Conservation (phyloP, 2,888 invertebrate species). For the Synanthedon tipuliformis region DNA sequence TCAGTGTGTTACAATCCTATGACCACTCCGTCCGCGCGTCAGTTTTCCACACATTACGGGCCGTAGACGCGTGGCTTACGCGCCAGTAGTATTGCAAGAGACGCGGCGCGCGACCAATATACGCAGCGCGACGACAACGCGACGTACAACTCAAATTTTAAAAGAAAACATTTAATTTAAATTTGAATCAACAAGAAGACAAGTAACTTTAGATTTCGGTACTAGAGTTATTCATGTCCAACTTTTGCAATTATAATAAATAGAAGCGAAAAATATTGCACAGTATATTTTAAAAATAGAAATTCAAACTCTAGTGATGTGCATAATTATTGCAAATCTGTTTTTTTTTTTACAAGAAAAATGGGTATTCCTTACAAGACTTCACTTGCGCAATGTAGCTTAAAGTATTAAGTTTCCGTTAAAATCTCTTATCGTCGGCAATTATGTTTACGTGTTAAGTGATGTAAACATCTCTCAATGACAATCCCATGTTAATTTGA, state of each 20-base stretch:
- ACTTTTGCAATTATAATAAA: too few species aligned
- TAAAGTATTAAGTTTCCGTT: slow-evolving; percentile 35
- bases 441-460: slow-evolving; percentile 41
- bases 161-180: background rate
- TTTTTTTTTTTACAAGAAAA: too few species aligned
- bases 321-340: too few species aligned
- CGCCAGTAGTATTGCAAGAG: slow-evolving; percentile 45
- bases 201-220: too few species aligned
- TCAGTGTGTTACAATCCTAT: slow-evolving; percentile 17
- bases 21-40: slow-evolving; percentile 27
- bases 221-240: too few species aligned
- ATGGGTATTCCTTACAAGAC: too few species aligned
- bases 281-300: too few species aligned
- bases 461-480: slow-evolving; percentile 37
- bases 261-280: too few species aligned
- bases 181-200: too few species aligned
- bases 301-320: too few species aligned
- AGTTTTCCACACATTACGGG: slow-evolving; percentile 54
- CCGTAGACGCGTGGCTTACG: slow-evolving; percentile 35
- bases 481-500: slow-evolving; percentile 55
- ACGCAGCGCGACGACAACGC: background rate
- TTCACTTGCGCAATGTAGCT: too few species aligned
- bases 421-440: slow-evolving; percentile 37
- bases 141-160: background rate
- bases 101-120: slow-evolving; percentile 30